These are phyloP conservation scores for Nothobranchius furzeri DNA, from an alignment of 2,113 vertebrate species.

Conservation along the genomic window DNA sequence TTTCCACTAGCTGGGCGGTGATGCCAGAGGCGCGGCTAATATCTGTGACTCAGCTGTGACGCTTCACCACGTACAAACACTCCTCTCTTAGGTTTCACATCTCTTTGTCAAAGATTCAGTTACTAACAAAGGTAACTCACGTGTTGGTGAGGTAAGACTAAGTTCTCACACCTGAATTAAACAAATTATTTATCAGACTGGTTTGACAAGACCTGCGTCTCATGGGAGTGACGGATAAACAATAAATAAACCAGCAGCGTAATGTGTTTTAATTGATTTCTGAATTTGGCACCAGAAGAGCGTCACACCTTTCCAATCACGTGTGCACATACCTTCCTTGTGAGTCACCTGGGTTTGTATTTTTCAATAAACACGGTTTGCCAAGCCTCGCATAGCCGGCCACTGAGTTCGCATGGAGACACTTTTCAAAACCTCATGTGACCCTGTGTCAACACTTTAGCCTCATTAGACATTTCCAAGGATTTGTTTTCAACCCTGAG, in stretches of 20 bases:
- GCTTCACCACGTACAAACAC: background rate
- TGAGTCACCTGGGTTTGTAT: constrained; percentile 36
- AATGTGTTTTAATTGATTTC: background rate
- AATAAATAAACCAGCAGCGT: background rate
- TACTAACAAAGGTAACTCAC: too few relatives aligned
- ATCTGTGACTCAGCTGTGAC: constrained; percentile 47
- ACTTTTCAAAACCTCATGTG: background rate
- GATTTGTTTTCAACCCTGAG: background rate
- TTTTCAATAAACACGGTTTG: constrained; percentile 15
- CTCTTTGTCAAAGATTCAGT: too few relatives aligned
- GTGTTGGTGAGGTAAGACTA: background rate
- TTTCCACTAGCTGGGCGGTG: constrained; percentile 25
- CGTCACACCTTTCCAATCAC: background rate
- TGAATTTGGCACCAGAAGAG: background rate
- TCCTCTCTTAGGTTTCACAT: background rate
- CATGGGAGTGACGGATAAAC: background rate
- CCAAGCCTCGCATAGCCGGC: background rate
- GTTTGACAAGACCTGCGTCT: background rate
- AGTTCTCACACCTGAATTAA: background rate
- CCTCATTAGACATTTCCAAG: background rate
- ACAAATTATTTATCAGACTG: background rate
- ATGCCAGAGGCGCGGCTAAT: constrained; percentile 30
- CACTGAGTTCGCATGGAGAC: background rate
- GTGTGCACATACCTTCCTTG: constrained; percentile 5
- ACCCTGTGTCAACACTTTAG: background rate